A percentile compares a stretch with the other conserved stretches of the same genome.
These are phyloP conservation scores for Phymatocera aterrima DNA, from an alignment of 2,888 invertebrate genomes.

Conservation along the genomic window DNA sequence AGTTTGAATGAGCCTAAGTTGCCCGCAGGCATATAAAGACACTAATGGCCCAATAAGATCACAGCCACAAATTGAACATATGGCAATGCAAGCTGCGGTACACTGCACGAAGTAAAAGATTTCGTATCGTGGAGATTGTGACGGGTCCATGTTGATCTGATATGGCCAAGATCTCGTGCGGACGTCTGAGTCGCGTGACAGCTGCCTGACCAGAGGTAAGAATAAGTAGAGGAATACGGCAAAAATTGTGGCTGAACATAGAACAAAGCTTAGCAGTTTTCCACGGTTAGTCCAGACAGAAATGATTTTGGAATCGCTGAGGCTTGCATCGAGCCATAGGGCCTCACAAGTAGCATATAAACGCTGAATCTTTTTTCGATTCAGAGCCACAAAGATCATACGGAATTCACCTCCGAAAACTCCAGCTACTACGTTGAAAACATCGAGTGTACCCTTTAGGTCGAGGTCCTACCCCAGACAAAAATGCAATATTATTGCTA, in stretches of 20 bases:
- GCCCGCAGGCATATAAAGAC: slow-evolving; percentile 14
- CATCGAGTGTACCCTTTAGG: not conserved
- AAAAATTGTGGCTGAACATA: not conserved
- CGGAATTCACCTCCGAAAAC: not conserved
- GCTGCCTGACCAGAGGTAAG: not conserved
- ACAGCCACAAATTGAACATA: not conserved
- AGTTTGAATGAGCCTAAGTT: slow-evolving; percentile 16
- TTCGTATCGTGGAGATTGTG: slow-evolving; percentile 38
- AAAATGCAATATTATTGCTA: not conserved
- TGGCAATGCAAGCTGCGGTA: not conserved
- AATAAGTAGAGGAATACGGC: not conserved
- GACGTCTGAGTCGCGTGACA: not conserved
- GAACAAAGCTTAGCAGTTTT: not conserved
- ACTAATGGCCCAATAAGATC: not conserved
- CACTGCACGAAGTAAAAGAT: slow-evolving; percentile 25
- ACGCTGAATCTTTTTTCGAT: not conserved
- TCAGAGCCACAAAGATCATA: not conserved
- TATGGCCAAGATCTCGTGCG: not conserved
- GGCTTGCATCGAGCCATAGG: not conserved
- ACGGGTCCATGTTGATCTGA: not conserved
- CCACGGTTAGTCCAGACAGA: not conserved
- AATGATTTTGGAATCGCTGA: not conserved
- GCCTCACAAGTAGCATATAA: not conserved
- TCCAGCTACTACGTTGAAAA: not conserved
- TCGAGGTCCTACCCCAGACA: not conserved